A percentile compares a stretch with the other conserved stretches of the same genome.
These are phyloP conservation scores for Polydrusus tereticollis DNA, from an alignment of 2,888 invertebrate species.

Conservation along the genomic window DNA sequence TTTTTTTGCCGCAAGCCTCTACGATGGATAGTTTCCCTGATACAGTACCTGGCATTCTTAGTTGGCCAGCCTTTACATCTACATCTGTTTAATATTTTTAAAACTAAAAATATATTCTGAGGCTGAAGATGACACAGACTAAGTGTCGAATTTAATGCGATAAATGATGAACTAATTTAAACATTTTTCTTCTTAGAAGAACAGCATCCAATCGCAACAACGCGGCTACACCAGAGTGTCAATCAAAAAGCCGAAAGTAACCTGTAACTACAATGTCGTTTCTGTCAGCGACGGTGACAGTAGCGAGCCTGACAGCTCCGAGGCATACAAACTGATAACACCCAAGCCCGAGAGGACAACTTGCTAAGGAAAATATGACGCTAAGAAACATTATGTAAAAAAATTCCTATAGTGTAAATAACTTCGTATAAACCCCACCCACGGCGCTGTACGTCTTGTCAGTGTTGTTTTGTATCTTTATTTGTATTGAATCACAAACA, in stretches of 20 bases:
- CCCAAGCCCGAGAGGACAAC: slow-evolving; percentile 63
- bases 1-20: no score
- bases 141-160: no score
- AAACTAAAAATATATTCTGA: no score
- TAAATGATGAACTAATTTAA: no score
- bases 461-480: slow-evolving; percentile 46
- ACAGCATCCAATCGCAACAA: slow-evolving; percentile 63
- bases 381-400: slow-evolving; percentile 27
- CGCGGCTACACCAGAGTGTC: slow-evolving; percentile 66
- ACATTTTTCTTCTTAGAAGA: slow-evolving; percentile 58
- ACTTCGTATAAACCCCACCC: slow-evolving; percentile 48
- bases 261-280: slow-evolving; percentile 68
- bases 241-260: slow-evolving; percentile 67
- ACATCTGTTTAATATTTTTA: no score
- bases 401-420: slow-evolving; percentile 56
- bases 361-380: no score
- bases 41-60: no score
- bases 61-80: no score
- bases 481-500: slow-evolving; percentile 44
- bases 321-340: slow-evolving; percentile 62
- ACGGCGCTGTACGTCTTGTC: slow-evolving; percentile 27
- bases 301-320: slow-evolving; percentile 64
- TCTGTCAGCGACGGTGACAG: slow-evolving; percentile 66
- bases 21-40: no score
- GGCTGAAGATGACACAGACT: no score